Conservation (phyloP, 92 coral and sea anemone species). For the Blastomussa wellsi region DNA sequence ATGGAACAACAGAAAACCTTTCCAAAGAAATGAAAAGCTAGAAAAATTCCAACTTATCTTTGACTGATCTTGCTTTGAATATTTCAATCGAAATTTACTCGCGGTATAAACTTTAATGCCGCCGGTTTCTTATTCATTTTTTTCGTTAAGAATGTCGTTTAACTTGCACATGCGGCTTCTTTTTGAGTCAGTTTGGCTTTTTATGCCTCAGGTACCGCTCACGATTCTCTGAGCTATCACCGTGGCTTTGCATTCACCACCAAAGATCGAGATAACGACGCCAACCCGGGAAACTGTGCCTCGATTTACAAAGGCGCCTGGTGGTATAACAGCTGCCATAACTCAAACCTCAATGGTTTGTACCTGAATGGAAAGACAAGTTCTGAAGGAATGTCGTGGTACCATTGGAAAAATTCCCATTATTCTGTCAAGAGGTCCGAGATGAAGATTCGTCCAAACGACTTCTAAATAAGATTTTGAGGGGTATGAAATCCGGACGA, state of each 20-base stretch:
- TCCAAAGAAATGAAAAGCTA: no score
- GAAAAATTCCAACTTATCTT: no score
- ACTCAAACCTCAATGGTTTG: constrained; percentile 3
- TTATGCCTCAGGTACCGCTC: background rate
- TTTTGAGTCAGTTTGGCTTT: background rate
- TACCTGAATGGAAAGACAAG: background rate
- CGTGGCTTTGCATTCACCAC: background rate
- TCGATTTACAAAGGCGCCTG: background rate
- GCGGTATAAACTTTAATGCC: no score
- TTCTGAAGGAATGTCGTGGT: background rate
- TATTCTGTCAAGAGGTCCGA: constrained; percentile 1
- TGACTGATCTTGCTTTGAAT: no score
- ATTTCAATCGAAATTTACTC: no score
- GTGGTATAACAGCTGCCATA: background rate
- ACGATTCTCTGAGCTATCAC: background rate
- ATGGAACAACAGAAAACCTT: no score
- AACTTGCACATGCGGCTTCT: no score
- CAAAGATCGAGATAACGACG: constrained; percentile 4
- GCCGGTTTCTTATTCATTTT: no score
- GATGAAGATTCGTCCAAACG: constrained; percentile 5
- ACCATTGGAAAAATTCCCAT: background rate
- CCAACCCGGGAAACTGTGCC: background rate
- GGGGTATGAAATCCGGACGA: no score
- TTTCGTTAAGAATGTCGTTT: no score
- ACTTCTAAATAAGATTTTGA: background rate